A percentile compares a stretch with the other conserved stretches of the same genome.
Evolutionary conservation across 2,888 invertebrate genomes (phyloP).

Genomic region (Nowickia ferox): DNA sequence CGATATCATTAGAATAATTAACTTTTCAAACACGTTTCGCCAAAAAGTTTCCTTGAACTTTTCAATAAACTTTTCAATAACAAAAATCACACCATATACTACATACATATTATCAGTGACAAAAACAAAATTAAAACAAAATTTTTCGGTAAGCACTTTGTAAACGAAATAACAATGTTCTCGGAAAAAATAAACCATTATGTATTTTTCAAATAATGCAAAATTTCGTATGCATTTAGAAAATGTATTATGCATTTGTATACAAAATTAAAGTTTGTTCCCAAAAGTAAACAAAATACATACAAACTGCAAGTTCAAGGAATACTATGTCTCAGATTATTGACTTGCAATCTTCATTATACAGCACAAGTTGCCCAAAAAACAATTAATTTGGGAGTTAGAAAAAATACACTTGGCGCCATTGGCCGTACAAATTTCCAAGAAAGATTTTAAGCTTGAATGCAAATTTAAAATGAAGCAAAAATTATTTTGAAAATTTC

Average conservation of each 20-base stretch:
- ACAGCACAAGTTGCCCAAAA: background rate
- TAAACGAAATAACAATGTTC: background rate
- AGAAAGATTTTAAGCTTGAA: background rate
- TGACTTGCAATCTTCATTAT: constrained; percentile 19
- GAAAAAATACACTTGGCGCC: constrained; percentile 26
- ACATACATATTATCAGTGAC: background rate
- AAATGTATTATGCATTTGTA: constrained; percentile 22
- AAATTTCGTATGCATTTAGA: constrained; percentile 47
- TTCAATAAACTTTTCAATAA: background rate
- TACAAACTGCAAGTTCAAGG: background rate
- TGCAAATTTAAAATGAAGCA: constrained; percentile 18
- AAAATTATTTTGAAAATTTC: background rate
- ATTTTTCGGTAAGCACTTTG: background rate
- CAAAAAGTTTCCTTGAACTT: constrained; percentile 26
- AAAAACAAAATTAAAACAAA: background rate
- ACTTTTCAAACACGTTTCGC: background rate
- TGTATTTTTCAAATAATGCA: constrained; percentile 1
- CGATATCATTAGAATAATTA: background rate
- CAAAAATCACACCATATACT: background rate
- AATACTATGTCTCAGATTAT: constrained; percentile 10
- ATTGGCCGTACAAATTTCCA: background rate
- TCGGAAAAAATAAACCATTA: background rate
- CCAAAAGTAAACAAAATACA: background rate
- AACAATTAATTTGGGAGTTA: background rate
- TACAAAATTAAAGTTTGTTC: constrained; percentile 4